phyloP scores from a whole-genome alignment of 2,797 vertebrate genomes.

The Zalophus californianus region DNA sequence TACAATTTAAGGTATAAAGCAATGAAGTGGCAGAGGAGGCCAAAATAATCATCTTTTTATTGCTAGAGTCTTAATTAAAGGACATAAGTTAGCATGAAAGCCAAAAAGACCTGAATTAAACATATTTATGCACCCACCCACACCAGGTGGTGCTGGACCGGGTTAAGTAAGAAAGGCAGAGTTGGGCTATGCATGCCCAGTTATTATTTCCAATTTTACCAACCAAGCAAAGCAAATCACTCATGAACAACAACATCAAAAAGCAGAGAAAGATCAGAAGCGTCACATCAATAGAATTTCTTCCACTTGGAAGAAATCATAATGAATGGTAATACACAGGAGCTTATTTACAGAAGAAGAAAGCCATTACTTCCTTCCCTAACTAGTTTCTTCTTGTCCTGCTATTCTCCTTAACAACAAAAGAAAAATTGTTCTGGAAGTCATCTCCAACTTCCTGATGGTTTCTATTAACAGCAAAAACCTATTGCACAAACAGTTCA shows the following conservation, averaged over 20 bases:
- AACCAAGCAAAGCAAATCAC: not conserved
- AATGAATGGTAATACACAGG: not conserved
- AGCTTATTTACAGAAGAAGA: not conserved
- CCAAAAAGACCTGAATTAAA: not conserved
- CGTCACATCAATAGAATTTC: not conserved
- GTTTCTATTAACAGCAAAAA: constrained; percentile 42
- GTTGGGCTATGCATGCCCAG: not conserved
- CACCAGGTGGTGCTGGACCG: not conserved
- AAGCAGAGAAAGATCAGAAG: not conserved
- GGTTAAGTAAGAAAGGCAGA: not conserved
- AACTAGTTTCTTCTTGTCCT: not conserved
- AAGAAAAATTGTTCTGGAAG: constrained; percentile 13
- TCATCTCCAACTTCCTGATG: not conserved
- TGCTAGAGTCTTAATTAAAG: constrained; percentile 9
- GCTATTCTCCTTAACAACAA: constrained; percentile 31
- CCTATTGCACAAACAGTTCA: not conserved
- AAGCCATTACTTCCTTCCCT: not conserved
- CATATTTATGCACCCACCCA: not conserved
- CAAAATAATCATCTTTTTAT: not conserved
- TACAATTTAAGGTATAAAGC: not conserved
- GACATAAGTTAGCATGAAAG: not conserved
- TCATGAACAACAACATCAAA: not conserved
- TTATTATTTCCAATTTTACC: not conserved
- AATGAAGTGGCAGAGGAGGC: not conserved
- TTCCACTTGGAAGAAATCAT: not conserved